phyloP scores from a whole-genome alignment of 2,888 invertebrate species.

The Meteorus cinctellus region DNA sequence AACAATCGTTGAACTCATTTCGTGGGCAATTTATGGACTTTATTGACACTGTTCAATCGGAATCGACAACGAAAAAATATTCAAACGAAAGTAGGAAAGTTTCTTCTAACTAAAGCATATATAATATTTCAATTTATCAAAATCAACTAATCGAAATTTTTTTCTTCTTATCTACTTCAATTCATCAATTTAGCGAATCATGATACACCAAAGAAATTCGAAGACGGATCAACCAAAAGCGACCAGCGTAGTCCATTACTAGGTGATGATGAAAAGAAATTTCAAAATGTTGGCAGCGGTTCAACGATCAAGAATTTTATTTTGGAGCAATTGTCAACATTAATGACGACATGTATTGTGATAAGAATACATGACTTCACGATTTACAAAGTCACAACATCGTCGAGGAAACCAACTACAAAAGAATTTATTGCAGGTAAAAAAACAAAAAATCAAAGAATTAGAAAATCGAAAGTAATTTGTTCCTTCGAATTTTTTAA shows the following conservation, averaged over 20 bases:
- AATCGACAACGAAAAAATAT: slow-evolving; percentile 50
- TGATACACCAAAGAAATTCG: not conserved
- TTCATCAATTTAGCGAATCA: not conserved
- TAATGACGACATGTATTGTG: slow-evolving; percentile 94
- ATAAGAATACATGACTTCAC: slow-evolving; percentile 94
- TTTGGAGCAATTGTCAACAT: slow-evolving; percentile 84
- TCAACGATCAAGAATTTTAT: slow-evolving; percentile 80
- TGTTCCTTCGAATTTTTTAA: slow-evolving; percentile 23
- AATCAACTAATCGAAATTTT: not conserved
- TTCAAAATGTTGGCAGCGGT: slow-evolving; percentile 66
- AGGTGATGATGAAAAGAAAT: slow-evolving; percentile 63
- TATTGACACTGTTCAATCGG: slow-evolving; percentile 78
- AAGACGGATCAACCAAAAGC: slow-evolving; percentile 47
- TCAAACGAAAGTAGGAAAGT: not conserved
- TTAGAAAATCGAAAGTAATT: slow-evolving; percentile 27
- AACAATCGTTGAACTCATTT: slow-evolving; percentile 87
- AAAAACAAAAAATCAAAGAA: slow-evolving; percentile 33
- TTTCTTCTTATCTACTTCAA: not conserved
- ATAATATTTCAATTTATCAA: too few species aligned
- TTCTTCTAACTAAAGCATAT: not conserved
- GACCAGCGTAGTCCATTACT: slow-evolving; percentile 57
- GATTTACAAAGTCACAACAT: slow-evolving; percentile 87
- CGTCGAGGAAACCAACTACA: slow-evolving; percentile 81
- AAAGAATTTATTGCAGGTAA: slow-evolving; percentile 88
- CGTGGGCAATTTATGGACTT: slow-evolving; percentile 84